Evolutionary conservation across 2,797 vertebrate species (phyloP).

Genomic region (Hylomyscus alleni): DNA sequence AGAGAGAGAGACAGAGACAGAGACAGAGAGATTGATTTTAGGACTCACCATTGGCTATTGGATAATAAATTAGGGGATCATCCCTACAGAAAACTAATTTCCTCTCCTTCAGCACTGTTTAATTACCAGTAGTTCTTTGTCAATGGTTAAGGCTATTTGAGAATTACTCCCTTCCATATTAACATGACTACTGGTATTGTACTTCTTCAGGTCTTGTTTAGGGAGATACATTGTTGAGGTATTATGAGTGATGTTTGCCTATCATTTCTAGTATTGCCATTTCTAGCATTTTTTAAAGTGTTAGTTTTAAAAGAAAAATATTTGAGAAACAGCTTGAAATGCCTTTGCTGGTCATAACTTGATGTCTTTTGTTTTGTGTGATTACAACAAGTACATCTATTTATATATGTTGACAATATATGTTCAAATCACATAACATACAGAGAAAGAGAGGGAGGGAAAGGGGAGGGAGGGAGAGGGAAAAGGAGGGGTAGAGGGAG

Average conservation of each 20-base stretch:
- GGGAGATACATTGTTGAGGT: neutral
- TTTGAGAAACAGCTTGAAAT: slow-evolving; percentile 10
- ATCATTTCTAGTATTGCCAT: neutral
- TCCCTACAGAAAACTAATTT: neutral
- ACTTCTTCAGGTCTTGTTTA: neutral
- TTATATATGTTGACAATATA: neutral
- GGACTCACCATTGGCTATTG: neutral
- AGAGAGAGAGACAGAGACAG: no score
- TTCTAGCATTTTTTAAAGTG: slow-evolving; percentile 25
- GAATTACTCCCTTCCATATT: neutral
- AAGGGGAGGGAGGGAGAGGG: no score
- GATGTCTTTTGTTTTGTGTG: neutral
- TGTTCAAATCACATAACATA: neutral
- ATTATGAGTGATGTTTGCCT: neutral
- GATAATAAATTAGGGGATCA: neutral
- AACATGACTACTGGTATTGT: neutral
- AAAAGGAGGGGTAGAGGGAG: no score
- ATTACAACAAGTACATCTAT: neutral
- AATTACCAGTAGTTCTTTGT: neutral
- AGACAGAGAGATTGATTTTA: no score
- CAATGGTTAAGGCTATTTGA: neutral
- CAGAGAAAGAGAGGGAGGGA: no score
- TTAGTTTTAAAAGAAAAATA: slow-evolving; percentile 31
- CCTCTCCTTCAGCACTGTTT: no score
- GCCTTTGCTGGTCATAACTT: slow-evolving; percentile 40